Evolutionary conservation across 2,888 invertebrate species (phyloP), one percentile per base, ranked within the genome.

Genomic region (Cosmorhoe ocellata): DNA sequence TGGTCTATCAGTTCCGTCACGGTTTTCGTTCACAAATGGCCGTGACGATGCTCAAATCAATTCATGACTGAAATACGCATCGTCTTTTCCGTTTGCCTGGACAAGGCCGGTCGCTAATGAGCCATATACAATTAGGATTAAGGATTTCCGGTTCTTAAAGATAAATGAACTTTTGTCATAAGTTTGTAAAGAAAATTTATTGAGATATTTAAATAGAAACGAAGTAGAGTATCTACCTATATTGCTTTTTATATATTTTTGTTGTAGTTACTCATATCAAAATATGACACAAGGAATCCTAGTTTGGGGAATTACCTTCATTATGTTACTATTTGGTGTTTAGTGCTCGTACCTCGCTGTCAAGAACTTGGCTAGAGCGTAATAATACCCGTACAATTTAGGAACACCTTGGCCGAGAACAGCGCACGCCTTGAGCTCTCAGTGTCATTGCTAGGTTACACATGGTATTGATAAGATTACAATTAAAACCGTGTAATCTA

Each of bases 11-110:
- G 36, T 34, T 18, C 14, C 30, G 52, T 13, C 18, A 47, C 43
- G 46, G 38, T 38, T 38, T 30, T 51, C 28, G 42, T 14, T 37
- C 27, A 24, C 51, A 46, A 43, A 24, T 34, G 49, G 31, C 46
- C 44, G 39, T 56, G 43, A 47, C 44, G 40, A 39, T 49, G 14
- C 11, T 41, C 24, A 44, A 44, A 38, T 53, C 38, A 48, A 40
- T 43, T 52, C 40, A 52, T 49, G 50, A 24, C 33, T 50, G 18
- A 37, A 43, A 50, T 48, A 10, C 26, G 24, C 7, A 24, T 18
- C 22, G n/a, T 7, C 4, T 38, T 34, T 55, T 55, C 54, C 46
- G 50, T 28, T 11, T 43, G 10, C 26, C n/a, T 33, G 18, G 18
- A 3, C 54, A 42, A 55, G 50, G 50, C 18, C 42, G 7, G 39